Evolutionary conservation across 2,888 invertebrate species (phyloP).

Genomic region (Corbicula japonica): DNA sequence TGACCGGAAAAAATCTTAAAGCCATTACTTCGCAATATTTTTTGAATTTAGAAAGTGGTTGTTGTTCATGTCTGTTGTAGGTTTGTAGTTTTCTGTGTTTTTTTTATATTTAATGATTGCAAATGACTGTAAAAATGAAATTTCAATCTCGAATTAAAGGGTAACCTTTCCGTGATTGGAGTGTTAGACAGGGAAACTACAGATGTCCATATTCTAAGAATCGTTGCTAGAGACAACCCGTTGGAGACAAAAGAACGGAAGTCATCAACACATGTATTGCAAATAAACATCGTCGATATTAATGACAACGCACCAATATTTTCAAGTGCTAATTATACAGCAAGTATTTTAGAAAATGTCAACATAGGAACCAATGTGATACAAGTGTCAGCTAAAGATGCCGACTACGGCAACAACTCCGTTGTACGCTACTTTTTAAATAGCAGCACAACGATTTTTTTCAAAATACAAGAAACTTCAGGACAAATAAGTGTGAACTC

Average conservation of each 20-base stretch:
- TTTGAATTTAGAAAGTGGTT: too few species aligned
- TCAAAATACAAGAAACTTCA: constrained; percentile 25
- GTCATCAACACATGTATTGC: constrained; percentile 9
- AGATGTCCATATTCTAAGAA: constrained; percentile 20
- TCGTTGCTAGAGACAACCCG: constrained; percentile 53
- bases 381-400: constrained; percentile 40
- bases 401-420: constrained; percentile 26
- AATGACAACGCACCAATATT: constrained; percentile 60
- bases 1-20: too few species aligned
- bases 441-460: constrained; percentile 23
- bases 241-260: constrained; percentile 14
- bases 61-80: neutral
- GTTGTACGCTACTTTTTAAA: constrained; percentile 14
- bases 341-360: constrained; percentile 33
- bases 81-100: neutral
- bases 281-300: constrained; percentile 37
- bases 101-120: too few species aligned
- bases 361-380: neutral
- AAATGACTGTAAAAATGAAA: too few species aligned
- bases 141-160: too few species aligned
- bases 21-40: too few species aligned
- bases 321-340: neutral
- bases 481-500: constrained; percentile 44
- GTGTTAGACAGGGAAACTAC: constrained; percentile 43
- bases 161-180: constrained; percentile 25